Evolutionary conservation across 35 echinoderm and acorn worm species (phyloP), one percentile per base, ranked within the genome.

Genomic region (Stichopus chloronotus): DNA sequence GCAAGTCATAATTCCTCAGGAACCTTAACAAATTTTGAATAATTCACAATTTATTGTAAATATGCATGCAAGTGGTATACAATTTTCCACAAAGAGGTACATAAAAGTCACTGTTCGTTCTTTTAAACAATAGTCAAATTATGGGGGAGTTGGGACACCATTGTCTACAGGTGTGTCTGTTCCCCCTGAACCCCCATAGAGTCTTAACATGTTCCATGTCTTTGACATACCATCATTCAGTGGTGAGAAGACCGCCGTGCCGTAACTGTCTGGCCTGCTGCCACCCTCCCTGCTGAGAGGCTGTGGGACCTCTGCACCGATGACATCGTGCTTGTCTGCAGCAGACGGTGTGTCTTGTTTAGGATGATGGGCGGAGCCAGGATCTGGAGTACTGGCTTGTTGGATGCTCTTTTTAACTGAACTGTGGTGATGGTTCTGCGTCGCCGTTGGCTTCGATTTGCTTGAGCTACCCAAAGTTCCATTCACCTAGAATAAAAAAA

Each of bases 391-490:
- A 9, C 16, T 21, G 6, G 56, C 60, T 52, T 59, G 59, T 2
- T 82, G 30, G 56, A 7, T 74, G 25, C 80, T 56, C 80, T 83
- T 83, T 56, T 83, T 83, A 55, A 83, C 53, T n/a, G 19, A 52
- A 58, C 56, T 57, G 63, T n/a, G 74, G 63, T 72, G 16, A 86
- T 17, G n/a, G 88, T 74, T 88, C 54, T 94, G 93, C 5, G 85
- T 72, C 78, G 84, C 25, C 9, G 86, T 87, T 25, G 86, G 72
- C 78, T 87, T 94, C 21, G 74, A 78, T 79, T 94, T 94, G 72
- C 83, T 94, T 0, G 86, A 53, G 52, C 61, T 65, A 17, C 61
- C 61, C 61, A 65, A 14, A 65, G 93, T 87, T 52, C 93, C 93
- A 94, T 94, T 94, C 10, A 81, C 77, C 93, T 94, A 9, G 17